Percentiles rank a stretch among this genome's conserved stretches.
Evolutionary conservation across 2,888 invertebrate genomes (phyloP).

Genomic region (Entomobrya multifasciata): DNA sequence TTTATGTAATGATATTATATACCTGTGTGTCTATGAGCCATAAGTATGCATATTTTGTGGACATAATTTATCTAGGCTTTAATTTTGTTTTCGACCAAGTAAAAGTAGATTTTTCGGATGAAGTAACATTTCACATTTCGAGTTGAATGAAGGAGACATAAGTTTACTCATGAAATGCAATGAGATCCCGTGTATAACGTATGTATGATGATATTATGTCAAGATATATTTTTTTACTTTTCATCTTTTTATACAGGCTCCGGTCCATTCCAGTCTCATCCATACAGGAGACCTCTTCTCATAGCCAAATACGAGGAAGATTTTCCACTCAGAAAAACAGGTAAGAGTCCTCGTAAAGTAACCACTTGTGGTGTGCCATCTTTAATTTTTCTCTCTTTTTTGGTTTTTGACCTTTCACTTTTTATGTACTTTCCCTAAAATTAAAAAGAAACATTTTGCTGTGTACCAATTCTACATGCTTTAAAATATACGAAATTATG

Average conservation of each 20-base stretch:
- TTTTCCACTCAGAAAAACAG: constrained; percentile 97
- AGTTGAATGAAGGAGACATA: not conserved
- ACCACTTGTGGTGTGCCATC: constrained; percentile 18
- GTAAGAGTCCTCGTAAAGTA: constrained; percentile 82
- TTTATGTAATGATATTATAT: too few relatives aligned
- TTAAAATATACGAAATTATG: not conserved
- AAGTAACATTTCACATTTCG: too few relatives aligned
- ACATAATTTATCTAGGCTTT: not conserved
- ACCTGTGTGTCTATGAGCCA: too few relatives aligned
- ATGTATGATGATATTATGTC: not conserved
- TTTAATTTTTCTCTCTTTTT: constrained; percentile 18
- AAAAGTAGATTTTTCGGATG: too few relatives aligned
- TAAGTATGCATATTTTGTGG: too few relatives aligned
- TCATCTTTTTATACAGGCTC: constrained; percentile 61
- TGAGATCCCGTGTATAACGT: too few relatives aligned
- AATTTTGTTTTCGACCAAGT: too few relatives aligned
- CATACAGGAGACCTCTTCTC: constrained; percentile 82
- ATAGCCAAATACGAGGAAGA: constrained; percentile 86
- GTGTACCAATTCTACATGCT: not conserved
- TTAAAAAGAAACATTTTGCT: not conserved
- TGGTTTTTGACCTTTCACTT: constrained; percentile 45
- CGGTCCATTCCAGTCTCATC: constrained; percentile 81
- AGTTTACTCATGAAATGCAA: not conserved
- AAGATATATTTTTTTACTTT: not conserved
- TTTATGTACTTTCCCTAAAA: constrained; percentile 33